Conservation (phyloP, 2,797 vertebrate species). For the Platalea minor region DNA sequence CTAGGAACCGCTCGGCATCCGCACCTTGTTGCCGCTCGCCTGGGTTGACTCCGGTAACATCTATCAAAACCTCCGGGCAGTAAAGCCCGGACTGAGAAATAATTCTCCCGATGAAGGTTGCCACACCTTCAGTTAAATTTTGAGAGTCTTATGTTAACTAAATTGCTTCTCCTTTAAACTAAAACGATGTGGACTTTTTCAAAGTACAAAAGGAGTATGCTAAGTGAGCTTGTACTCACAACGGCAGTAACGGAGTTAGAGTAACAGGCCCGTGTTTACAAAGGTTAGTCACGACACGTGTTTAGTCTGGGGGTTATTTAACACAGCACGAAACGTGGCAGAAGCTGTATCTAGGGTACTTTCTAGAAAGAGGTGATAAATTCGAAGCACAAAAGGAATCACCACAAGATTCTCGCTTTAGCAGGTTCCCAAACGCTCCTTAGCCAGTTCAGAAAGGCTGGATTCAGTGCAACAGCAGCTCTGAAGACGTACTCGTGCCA, state of each 20-base stretch:
- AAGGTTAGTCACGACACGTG: not conserved
- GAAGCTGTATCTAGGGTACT: not conserved
- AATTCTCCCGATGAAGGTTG: not conserved
- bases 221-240: not conserved
- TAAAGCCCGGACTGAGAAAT: not conserved
- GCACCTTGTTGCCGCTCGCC: not conserved
- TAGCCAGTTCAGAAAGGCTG: not conserved
- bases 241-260: not conserved
- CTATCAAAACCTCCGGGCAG: not conserved
- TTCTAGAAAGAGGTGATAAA: not conserved
- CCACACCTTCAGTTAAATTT: not conserved
- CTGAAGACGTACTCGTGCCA: accelerated
- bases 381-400: not conserved
- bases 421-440: not conserved
- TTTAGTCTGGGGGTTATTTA: not conserved
- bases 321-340: not conserved
- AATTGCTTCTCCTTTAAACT: not conserved
- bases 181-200: not conserved
- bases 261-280: not conserved
- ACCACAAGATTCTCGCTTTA: not conserved
- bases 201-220: not conserved
- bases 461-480: not conserved
- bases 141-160: not conserved
- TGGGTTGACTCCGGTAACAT: accelerated
- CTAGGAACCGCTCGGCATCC: accelerated